Base-by-base conservation (phyloP, 2,888 invertebrate species). In the Noctua janthina region DNA sequence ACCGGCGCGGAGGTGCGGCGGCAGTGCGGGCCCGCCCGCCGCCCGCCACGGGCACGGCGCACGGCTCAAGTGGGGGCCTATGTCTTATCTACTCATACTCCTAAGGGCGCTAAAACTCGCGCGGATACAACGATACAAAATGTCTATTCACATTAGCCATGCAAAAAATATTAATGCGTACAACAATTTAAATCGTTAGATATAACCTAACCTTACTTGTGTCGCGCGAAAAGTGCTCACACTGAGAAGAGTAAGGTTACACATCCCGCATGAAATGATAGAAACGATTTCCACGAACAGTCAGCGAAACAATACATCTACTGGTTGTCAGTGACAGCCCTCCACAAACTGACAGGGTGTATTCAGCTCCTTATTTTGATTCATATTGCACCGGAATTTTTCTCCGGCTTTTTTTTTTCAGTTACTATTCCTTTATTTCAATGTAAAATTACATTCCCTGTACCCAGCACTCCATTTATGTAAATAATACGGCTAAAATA, bases 1-100 rank as follows among this genome's bases (percentile, higher is more conserved):
- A 96, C 96, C 96, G 62, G 95, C 92, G 74, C 95, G 89, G 92
- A 94, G 95, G 75, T 92, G 93, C 35, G 94, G 93, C 78, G 92
- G 81, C 88, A 70, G 76, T 88, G 91, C 4, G 92, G 29, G 29
- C 29, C 46, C 76, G n/a, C n/a, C n/a, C n/a, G n/a, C n/a, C n/a
- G n/a, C n/a, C n/a, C n/a, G 56, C 76, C 59, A 49, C 11, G n/a
- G 35, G 17, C 1, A 7, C 7, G n/a, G 2, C 3, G 1, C 15
- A 46, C n/a, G n/a, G 15, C 1, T 62, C 62, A 62, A 17, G 1
- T 17, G 2, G 2, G 15, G 6, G n/a, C 0, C n/a, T 29, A n/a
- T 29, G 23, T 10, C 56, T 56, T 59, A 59, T 59, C 5, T 13
- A n/a, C 1, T n/a, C 59, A 3, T 59, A n/a, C 13, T 56, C 10